Percentiles rank a stretch among this genome's conserved stretches.
These are phyloP conservation scores for Tetanocera ferruginea DNA, from an alignment of 2,888 invertebrate species.

Conservation along the genomic window DNA sequence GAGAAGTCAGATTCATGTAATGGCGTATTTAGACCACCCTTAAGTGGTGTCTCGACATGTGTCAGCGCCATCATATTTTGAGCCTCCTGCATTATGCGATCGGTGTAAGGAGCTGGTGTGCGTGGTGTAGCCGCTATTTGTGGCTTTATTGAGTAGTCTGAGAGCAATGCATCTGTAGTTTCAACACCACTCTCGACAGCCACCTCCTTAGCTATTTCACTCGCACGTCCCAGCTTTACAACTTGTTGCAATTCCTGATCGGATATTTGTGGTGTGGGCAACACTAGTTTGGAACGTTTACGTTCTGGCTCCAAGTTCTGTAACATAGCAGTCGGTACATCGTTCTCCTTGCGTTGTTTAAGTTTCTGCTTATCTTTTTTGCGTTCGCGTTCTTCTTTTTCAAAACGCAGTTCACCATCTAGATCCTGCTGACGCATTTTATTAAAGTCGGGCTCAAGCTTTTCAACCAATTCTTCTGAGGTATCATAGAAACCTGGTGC, in stretches of 20 bases:
- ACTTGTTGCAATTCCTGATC: conserved; percentile 92
- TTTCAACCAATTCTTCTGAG: conserved; percentile 87
- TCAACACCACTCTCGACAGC: conserved; percentile 83
- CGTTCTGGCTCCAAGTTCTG: conserved; percentile 90
- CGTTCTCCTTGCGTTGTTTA: conserved; percentile 96
- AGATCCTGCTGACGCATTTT: conserved; percentile 91
- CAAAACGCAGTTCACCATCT: conserved; percentile 91
- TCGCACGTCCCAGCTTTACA: conserved; percentile 91
- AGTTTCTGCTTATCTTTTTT: conserved; percentile 95
- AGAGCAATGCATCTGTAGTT: conserved; percentile 87
- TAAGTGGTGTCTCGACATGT: conserved; percentile 97
- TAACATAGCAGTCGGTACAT: conserved; percentile 90
- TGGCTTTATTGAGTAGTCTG: conserved; percentile 89
- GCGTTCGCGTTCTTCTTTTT: conserved; percentile 93
- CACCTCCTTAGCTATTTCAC: conserved; percentile 90
- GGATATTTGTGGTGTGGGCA: conserved; percentile 97
- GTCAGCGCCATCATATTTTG: conserved; percentile 99
- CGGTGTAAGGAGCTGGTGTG: conserved; percentile 87
- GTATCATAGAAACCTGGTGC: conserved; percentile 96
- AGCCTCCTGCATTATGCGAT: conserved; percentile 91
- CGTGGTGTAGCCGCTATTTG: conserved; percentile 82
- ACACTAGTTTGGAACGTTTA: conserved; percentile 94
- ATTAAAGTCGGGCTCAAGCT: conserved; percentile 90
- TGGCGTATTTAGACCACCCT: conserved; percentile 96
- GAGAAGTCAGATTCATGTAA: conserved; percentile 91